Percentiles rank a stretch among this genome's conserved stretches.
phyloP scores from a whole-genome alignment of 2,888 invertebrate genomes.

The Drosophila ezoana region DNA sequence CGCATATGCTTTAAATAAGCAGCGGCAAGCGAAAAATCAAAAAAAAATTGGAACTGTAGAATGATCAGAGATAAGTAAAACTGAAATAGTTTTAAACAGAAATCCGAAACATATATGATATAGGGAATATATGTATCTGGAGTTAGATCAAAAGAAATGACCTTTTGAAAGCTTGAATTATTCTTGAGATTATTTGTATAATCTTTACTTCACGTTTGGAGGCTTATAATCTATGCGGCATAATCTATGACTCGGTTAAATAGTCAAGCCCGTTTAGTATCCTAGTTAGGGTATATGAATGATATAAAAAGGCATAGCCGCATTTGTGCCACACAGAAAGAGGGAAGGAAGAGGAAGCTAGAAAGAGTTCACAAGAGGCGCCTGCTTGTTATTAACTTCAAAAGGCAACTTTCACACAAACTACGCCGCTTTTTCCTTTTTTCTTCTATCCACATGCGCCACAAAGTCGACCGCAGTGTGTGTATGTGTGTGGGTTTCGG shows the following conservation, averaged over 20 bases:
- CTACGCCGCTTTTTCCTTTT: constrained; percentile 30
- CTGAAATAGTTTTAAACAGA: no score
- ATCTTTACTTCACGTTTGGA: no score
- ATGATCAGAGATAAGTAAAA: no score
- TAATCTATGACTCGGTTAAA: background rate
- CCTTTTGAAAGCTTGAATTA: no score
- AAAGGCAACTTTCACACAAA: constrained; percentile 42
- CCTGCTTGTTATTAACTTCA: constrained; percentile 60
- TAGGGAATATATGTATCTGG: no score
- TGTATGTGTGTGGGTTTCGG: background rate
- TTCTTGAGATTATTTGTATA: no score
- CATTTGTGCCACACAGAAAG: constrained; percentile 34
- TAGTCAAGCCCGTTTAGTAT: background rate
- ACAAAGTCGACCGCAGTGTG: constrained; percentile 9
- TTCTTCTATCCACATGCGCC: constrained; percentile 3
- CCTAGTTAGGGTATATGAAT: constrained; percentile 18
- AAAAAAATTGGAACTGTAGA: background rate
- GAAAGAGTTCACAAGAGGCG: constrained; percentile 17
- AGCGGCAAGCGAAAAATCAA: constrained; percentile 9
- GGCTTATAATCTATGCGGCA: no score
- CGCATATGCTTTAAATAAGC: constrained; percentile 21
- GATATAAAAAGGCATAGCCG: constrained; percentile 25
- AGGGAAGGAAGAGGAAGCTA: background rate
- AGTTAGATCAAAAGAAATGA: no score
- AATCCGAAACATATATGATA: no score